Percentiles rank a stretch among this genome's conserved stretches.
Evolutionary conservation across 2,888 invertebrate genomes (phyloP).

Genomic region (Pomacea canaliculata): DNA sequence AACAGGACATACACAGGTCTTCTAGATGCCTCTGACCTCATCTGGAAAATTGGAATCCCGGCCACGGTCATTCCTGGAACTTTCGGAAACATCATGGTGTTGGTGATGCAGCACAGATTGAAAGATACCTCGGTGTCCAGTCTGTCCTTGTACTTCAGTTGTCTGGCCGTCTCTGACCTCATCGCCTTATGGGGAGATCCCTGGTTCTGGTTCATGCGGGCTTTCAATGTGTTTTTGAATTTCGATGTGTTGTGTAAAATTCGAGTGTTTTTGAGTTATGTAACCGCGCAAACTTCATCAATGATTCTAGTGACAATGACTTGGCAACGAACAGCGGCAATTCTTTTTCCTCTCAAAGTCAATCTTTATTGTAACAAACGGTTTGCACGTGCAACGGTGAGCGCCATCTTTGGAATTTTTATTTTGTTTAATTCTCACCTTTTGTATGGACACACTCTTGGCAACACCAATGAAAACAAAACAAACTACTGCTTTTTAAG

Average conservation of each 20-base stretch:
- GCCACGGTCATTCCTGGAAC: neutral
- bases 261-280: conserved; percentile 10
- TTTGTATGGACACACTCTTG: too few species aligned
- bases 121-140: neutral
- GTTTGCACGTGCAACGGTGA: too few species aligned
- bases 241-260: conserved; percentile 26
- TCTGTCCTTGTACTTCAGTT: too few species aligned
- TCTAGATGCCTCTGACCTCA: neutral
- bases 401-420: too few species aligned
- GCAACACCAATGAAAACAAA: too few species aligned
- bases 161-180: too few species aligned
- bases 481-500: too few species aligned
- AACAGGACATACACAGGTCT: neutral
- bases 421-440: too few species aligned
- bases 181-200: conserved; percentile 21
- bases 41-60: conserved; percentile 4
- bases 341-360: conserved; percentile 4
- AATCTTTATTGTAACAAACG: too few species aligned
- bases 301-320: conserved; percentile 32
- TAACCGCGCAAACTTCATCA: conserved; percentile 15
- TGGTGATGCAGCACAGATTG: conserved; percentile 2
- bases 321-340: conserved; percentile 16
- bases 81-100: conserved; percentile 12
- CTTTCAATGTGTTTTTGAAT: conserved; percentile 2
- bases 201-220: conserved; percentile 12